Evolutionary conservation across 1,140 invertebrate genomes (phyloP), one percentile per base, ranked within the genome.

Genomic region (Diploscapter pachys): DNA sequence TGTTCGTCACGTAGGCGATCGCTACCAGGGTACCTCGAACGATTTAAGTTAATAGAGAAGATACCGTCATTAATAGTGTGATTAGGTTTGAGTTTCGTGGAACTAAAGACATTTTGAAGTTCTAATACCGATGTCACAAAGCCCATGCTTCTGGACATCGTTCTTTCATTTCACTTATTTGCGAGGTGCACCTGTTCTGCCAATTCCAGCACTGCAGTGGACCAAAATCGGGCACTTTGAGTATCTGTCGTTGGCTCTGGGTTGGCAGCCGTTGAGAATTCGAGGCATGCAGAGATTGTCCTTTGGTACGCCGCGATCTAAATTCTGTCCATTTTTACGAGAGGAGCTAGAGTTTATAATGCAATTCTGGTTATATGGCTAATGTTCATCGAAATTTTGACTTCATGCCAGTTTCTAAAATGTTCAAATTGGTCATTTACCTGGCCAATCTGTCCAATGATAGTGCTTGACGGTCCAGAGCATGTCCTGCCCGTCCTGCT

Each of bases 381-480:
- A 1, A 9, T 13, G 63, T 2, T 31, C 13, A 50, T 8, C 13
- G 2, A 6, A 65, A 31, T 31, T 31, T 31, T 31, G 0, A 31
- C 31, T 31, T 31, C 31, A 31, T 31, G 31, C 1, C 31, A 31
- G 31, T 31, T 31, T 63, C 9, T 80, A 65, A 8, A 80, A 80
- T 4, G 78, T 31, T 31, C 31, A 31, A 31, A 31, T 31, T 31
- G 31, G 69, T 63, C 77, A 70, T 51, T 75, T 76, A 72, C 82
- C 80, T 31, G 80, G 80, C 80, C 81, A 81, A 62, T 80, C 70
- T 8, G 63, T 62, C 62, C 67, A 76, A 13, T 71, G 75, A 13
- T 57, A 62, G 1, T 74, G 70, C 9, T 67, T 55, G 56, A 73
- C 50, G 4, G 49, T 65, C n/a, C 53, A 31, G 9, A 61, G 55